Conservation (phyloP, 2,888 invertebrate species). For the Hydraecia micacea region DNA sequence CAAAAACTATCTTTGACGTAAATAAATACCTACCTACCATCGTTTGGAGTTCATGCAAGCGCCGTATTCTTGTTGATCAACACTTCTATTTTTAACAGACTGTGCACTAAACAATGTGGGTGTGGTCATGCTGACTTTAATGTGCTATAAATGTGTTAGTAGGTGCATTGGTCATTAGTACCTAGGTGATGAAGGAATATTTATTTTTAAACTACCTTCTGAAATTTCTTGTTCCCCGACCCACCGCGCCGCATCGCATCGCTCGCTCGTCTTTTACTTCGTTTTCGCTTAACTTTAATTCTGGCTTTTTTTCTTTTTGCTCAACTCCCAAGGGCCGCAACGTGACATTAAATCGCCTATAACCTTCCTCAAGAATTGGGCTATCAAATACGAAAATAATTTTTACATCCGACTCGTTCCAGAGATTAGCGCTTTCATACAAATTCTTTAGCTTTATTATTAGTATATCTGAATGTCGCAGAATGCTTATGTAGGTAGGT, state of each 20-base stretch:
- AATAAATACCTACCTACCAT: constrained; percentile 40
- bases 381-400: background rate
- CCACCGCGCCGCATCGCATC: too few relatives aligned
- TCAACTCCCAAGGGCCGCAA: too few relatives aligned
- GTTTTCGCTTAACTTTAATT: too few relatives aligned
- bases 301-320: too few relatives aligned
- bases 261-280: too few relatives aligned
- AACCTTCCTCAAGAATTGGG: background rate
- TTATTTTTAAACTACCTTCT: background rate
- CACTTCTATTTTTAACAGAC: constrained; percentile 51
- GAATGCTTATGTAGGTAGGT: too few relatives aligned
- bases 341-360: background rate
- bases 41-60: constrained; percentile 48
- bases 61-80: constrained; percentile 54
- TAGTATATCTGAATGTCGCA: too few relatives aligned
- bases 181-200: too few relatives aligned
- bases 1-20: constrained; percentile 35
- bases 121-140: constrained; percentile 33
- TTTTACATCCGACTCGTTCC: too few relatives aligned
- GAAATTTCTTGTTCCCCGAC: background rate
- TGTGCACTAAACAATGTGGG: constrained; percentile 47
- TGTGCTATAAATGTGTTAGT: background rate
- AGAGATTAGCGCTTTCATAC: too few relatives aligned
- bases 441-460: too few relatives aligned
- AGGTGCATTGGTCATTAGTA: constrained; percentile 1